A percentile compares a stretch with the other conserved stretches of the same genome.
phyloP scores from a whole-genome alignment of 2,888 invertebrate genomes.

The Drosophila mimetica region DNA sequence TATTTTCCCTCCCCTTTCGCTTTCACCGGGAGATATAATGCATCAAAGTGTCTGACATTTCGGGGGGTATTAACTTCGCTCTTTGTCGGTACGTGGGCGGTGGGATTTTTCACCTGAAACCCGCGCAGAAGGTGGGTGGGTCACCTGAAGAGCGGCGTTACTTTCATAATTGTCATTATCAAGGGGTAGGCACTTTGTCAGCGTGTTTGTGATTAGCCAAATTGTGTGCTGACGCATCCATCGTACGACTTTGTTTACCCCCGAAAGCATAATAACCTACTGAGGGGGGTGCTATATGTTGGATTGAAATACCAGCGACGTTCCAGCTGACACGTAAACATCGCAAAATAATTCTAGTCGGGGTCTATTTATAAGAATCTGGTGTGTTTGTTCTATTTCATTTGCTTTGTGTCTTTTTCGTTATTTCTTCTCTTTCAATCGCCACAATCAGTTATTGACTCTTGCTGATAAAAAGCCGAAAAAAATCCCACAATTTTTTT shows the following conservation, averaged over 20 bases:
- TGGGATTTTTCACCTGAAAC: slow-evolving; percentile 25
- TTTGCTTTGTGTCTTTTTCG: slow-evolving; percentile 10
- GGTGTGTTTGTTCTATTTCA: slow-evolving; percentile 37
- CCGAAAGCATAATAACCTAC: slow-evolving; percentile 8
- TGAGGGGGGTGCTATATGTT: not conserved
- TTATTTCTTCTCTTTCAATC: slow-evolving; percentile 9
- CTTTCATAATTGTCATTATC: slow-evolving; percentile 61
- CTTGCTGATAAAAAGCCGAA: slow-evolving; percentile 52
- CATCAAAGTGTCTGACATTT: slow-evolving; percentile 22
- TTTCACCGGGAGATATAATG: slow-evolving; percentile 21
- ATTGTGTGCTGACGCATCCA: slow-evolving; percentile 39
- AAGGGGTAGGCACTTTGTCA: slow-evolving; percentile 4
- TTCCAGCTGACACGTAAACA: slow-evolving; percentile 51
- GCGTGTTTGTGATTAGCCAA: slow-evolving; percentile 27
- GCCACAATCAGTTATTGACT: slow-evolving; percentile 75
- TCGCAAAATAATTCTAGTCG: slow-evolving; percentile 4
- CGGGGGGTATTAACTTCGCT: slow-evolving; percentile 11
- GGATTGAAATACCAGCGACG: slow-evolving; percentile 14
- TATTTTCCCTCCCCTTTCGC: not conserved
- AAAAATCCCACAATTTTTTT: slow-evolving; percentile 22
- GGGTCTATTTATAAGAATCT: slow-evolving; percentile 59
- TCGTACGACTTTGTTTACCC: slow-evolving; percentile 44
- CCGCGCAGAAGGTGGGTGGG: slow-evolving; percentile 1
- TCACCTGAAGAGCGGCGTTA: slow-evolving; percentile 19
- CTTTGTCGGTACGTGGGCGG: not conserved